phyloP scores from a whole-genome alignment of 1,140 invertebrate genomes.

The Drosophila grimshawi region DNA sequence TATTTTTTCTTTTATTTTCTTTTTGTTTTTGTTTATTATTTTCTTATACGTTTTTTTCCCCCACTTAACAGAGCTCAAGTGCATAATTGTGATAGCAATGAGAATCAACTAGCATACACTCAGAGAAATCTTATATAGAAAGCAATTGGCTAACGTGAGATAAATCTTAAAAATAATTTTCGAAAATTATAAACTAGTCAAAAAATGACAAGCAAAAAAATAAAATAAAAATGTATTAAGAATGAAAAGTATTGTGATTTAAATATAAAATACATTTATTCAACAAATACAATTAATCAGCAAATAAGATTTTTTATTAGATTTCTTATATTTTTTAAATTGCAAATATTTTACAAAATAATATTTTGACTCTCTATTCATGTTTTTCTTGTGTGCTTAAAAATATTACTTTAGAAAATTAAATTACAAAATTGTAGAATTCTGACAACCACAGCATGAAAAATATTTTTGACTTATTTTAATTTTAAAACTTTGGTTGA shows the following conservation, averaged over 20 bases:
- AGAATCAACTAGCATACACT: constrained; percentile 19
- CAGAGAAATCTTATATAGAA: constrained; percentile 15
- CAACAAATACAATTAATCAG: background rate
- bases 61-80: constrained; percentile 56
- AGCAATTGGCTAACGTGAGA: constrained; percentile 22
- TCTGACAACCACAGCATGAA: too few relatives aligned
- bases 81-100: constrained; percentile 43
- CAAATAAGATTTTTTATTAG: background rate
- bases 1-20: background rate
- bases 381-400: too few relatives aligned
- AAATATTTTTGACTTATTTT: too few relatives aligned
- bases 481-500: too few relatives aligned
- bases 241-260: background rate
- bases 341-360: too few relatives aligned
- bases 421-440: too few relatives aligned
- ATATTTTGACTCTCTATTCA: too few relatives aligned
- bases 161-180: background rate
- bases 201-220: background rate
- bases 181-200: background rate
- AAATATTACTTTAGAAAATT: too few relatives aligned
- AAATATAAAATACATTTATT: background rate
- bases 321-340: too few relatives aligned
- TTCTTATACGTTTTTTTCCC: constrained; percentile 39
- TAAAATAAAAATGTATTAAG: background rate
- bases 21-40: constrained; percentile 21